Conservation (phyloP, 2,888 invertebrate species). For the Dermolepida albohirtum region DNA sequence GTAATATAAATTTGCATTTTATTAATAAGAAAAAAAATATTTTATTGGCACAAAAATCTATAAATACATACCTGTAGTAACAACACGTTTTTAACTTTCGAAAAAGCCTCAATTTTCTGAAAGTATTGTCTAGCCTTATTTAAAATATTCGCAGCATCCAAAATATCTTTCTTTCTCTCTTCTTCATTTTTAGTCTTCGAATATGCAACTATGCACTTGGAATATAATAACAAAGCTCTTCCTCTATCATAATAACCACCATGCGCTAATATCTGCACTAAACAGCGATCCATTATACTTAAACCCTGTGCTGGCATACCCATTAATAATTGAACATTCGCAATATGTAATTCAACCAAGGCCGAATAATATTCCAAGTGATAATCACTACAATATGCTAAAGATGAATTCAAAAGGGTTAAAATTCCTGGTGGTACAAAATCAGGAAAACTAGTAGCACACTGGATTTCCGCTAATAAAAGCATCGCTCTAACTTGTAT, state of each 20-base stretch:
- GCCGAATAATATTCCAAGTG: conserved; percentile 83
- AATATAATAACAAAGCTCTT: conserved; percentile 79
- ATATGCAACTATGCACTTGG: conserved; percentile 81
- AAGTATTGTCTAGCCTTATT: conserved; percentile 78
- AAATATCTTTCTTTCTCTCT: conserved; percentile 67
- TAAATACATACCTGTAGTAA: conserved; percentile 73
- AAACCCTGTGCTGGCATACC: conserved; percentile 83
- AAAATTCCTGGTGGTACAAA: conserved; percentile 68
- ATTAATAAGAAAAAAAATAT: no score
- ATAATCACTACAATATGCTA: conserved; percentile 79
- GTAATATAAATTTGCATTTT: no score
- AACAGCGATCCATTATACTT: conserved; percentile 69
- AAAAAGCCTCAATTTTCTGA: conserved; percentile 79
- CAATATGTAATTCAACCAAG: conserved; percentile 81
- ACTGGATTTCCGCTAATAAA: conserved; percentile 76
- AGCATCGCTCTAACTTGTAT: conserved; percentile 76
- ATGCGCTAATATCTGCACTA: conserved; percentile 81
- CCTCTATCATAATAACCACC: conserved; percentile 86
- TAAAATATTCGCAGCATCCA: conserved; percentile 72
- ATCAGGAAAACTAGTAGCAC: conserved; percentile 67
- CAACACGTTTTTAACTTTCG: conserved; percentile 79
- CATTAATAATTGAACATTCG: conserved; percentile 81
- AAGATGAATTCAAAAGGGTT: conserved; percentile 74
- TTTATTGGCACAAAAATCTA: neutral
- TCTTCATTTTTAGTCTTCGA: conserved; percentile 66